Conservation (phyloP, 2,113 vertebrate species). For the Dasyurus viverrinus region DNA sequence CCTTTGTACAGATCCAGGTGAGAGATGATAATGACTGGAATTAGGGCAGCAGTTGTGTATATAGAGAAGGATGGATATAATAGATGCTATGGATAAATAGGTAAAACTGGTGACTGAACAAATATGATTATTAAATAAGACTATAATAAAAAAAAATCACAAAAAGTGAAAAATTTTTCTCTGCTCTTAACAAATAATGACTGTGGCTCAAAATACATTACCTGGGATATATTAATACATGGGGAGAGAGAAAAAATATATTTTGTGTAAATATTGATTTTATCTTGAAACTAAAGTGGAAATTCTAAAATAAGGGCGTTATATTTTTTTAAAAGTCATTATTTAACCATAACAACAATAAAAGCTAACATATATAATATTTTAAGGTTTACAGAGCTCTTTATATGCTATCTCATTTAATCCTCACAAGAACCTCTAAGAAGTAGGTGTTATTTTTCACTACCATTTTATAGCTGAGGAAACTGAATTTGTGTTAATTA, state of each 20-base stretch:
- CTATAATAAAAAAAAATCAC: not conserved
- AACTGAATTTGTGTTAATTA: not conserved
- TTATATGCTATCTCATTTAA: no score
- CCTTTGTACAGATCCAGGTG: not conserved
- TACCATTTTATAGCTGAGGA: not conserved
- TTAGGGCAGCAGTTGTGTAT: not conserved
- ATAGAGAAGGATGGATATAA: not conserved
- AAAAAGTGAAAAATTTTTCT: not conserved
- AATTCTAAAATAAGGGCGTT: no score
- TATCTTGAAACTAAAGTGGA: no score
- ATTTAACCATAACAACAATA: not conserved
- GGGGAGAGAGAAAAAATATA: no score
- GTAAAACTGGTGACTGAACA: not conserved
- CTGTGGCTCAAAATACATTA: no score
- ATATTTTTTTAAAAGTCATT: not conserved
- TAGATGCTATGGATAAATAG: not conserved
- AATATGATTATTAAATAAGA: not conserved
- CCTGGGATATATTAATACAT: no score
- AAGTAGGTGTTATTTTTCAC: not conserved
- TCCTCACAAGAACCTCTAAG: not conserved
- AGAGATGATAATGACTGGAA: not conserved
- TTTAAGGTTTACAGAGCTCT: not conserved
- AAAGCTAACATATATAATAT: not conserved
- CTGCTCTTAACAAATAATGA: no score
- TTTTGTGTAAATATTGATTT: no score